Evolutionary conservation across 2,888 invertebrate species (phyloP).

Genomic region (Xanthorhoe designata): DNA sequence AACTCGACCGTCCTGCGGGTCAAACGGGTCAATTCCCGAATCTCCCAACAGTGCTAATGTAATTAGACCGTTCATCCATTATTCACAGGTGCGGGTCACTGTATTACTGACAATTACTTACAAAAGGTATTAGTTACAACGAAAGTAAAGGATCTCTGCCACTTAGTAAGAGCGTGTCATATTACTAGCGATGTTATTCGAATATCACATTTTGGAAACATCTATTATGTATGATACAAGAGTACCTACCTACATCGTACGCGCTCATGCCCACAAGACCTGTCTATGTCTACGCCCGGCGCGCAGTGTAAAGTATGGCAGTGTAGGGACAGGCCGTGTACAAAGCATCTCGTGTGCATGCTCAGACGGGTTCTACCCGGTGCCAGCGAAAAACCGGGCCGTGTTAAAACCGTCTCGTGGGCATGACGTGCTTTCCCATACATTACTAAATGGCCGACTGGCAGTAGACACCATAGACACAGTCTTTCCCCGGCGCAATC

Average conservation of each 20-base stretch:
- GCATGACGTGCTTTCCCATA: no score
- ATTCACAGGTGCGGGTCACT: conserved; percentile 59
- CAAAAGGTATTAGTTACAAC: conserved; percentile 58
- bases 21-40: conserved; percentile 22
- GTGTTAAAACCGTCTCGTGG: no score
- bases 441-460: no score
- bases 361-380: no score
- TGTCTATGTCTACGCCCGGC: no score
- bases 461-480: no score
- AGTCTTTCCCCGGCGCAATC: no score
- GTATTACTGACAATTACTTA: conserved; percentile 63
- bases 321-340: no score
- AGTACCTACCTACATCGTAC: neutral
- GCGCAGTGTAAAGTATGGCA: no score
- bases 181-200: neutral
- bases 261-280: no score
- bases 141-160: conserved; percentile 37
- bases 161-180: conserved; percentile 14
- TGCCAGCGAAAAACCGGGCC: no score
- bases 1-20: conserved; percentile 10
- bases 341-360: no score
- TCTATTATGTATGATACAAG: neutral
- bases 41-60: conserved; percentile 39
- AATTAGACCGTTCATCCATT: conserved; percentile 53
- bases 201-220: neutral